These are phyloP conservation scores for Melanotaenia pygmaea DNA, from an alignment of 2,797 vertebrate genomes.

Conservation along the genomic window DNA sequence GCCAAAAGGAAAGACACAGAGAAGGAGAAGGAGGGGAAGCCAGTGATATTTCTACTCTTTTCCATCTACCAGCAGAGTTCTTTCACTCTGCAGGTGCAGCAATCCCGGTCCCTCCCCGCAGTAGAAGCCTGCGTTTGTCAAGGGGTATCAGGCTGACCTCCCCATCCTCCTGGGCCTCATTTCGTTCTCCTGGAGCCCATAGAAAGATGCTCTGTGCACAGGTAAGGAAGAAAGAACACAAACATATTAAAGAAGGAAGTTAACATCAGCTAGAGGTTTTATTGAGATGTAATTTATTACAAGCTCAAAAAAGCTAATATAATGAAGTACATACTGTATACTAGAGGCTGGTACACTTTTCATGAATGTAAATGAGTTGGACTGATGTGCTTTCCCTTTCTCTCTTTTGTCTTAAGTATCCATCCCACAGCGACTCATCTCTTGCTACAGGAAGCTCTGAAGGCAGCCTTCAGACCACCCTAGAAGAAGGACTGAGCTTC, in stretches of 20 bases:
- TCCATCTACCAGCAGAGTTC: slow-evolving; percentile 90
- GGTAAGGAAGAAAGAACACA: slow-evolving; percentile 36
- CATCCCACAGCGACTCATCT: slow-evolving; percentile 91
- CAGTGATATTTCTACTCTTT: slow-evolving; percentile 78
- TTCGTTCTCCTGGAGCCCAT: slow-evolving; percentile 89
- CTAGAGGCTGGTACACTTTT: slow-evolving; percentile 2
- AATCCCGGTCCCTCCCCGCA: slow-evolving; percentile 79
- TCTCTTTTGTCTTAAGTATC: slow-evolving; percentile 65
- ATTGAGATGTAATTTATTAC: not conserved
- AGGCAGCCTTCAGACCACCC: slow-evolving; percentile 92
- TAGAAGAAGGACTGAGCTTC: slow-evolving; percentile 95
- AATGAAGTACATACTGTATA: not conserved
- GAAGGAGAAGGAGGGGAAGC: slow-evolving; percentile 47
- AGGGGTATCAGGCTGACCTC: slow-evolving; percentile 84
- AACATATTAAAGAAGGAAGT: not conserved
- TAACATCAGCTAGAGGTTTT: not conserved
- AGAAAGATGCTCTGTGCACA: slow-evolving; percentile 89
- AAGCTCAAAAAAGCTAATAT: slow-evolving; percentile 4
- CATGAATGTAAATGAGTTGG: not conserved
- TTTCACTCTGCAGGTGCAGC: slow-evolving; percentile 89
- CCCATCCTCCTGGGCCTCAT: slow-evolving; percentile 93
- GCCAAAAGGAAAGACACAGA: slow-evolving; percentile 52
- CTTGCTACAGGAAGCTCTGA: slow-evolving; percentile 91
- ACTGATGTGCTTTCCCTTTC: slow-evolving; percentile 1
- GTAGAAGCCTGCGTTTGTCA: slow-evolving; percentile 77